phyloP scores from a whole-genome alignment of 2,113 vertebrate genomes.

The Apteryx mantelli region DNA sequence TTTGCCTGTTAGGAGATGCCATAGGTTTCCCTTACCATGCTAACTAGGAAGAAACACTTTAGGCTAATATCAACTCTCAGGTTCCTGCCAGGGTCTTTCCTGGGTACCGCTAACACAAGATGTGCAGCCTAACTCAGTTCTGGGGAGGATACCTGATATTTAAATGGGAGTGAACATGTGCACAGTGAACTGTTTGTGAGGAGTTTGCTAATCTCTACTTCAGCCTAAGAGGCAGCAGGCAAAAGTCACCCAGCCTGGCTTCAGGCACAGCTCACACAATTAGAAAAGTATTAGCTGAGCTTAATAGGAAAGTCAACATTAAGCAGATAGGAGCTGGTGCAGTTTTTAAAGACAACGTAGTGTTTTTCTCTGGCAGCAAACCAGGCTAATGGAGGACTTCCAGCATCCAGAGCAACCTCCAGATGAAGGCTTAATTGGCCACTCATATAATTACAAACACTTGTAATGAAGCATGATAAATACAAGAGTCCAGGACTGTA shows the following conservation, averaged over 20 bases:
- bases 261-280: constrained; percentile 61
- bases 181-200: background rate
- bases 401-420: constrained; percentile 31
- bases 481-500: constrained; percentile 5
- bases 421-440: constrained; percentile 73
- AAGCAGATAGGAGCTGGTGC: constrained; percentile 66
- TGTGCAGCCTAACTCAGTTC: background rate
- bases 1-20: background rate
- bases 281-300: constrained; percentile 65
- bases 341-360: constrained; percentile 48
- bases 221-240: background rate
- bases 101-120: background rate
- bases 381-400: constrained; percentile 60
- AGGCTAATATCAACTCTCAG: background rate
- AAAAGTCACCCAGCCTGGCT: constrained; percentile 20
- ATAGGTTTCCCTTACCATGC: background rate
- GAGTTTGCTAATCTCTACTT: background rate
- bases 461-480: constrained; percentile 71
- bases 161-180: background rate
- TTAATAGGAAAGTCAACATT: constrained; percentile 70
- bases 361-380: constrained; percentile 60
- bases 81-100: background rate
- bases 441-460: constrained; percentile 71
- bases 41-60: background rate
- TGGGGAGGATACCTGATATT: background rate